Conservation (phyloP, 1,140 invertebrate genomes). For the Micrasema longulum region DNA sequence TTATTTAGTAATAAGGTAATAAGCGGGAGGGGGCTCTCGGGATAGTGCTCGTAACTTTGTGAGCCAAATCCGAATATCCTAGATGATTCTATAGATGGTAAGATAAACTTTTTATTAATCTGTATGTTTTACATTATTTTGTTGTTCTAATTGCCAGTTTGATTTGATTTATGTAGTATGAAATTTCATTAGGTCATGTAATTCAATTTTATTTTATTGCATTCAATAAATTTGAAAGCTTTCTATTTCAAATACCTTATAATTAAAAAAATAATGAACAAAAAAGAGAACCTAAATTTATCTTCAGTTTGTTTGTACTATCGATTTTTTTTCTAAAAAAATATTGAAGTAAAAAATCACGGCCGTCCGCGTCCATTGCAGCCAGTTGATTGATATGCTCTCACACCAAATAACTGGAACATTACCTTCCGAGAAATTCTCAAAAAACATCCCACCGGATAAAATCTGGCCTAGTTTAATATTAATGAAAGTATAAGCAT, state of each 20-base stretch:
- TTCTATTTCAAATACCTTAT: no score
- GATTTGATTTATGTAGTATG: no score
- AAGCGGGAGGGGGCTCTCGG: slow-evolving; percentile 17
- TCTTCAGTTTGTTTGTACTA: no score
- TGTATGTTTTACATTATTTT: no score
- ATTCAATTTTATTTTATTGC: no score
- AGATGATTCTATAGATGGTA: slow-evolving; percentile 1
- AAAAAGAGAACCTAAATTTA: no score
- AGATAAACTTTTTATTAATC: slow-evolving; percentile 12
- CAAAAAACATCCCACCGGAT: slow-evolving; percentile 13
- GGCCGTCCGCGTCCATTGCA: slow-evolving; percentile 25
- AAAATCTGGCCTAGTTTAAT: slow-evolving; percentile 50
- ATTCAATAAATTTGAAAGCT: no score
- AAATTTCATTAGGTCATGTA: no score
- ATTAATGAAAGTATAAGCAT: slow-evolving; percentile 52
- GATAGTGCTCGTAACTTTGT: neutral
- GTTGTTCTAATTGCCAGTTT: no score
- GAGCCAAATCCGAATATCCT: slow-evolving; percentile 28
- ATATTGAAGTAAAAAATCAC: slow-evolving; percentile 8
- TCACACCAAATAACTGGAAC: slow-evolving; percentile 20
- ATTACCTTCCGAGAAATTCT: slow-evolving; percentile 19
- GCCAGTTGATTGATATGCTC: slow-evolving; percentile 23
- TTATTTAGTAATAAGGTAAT: slow-evolving; percentile 27
- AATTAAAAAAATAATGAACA: no score
- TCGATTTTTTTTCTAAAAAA: no score